Evolutionary conservation across 2,113 vertebrate genomes (phyloP).

Genomic region (Embiotoca jacksoni): DNA sequence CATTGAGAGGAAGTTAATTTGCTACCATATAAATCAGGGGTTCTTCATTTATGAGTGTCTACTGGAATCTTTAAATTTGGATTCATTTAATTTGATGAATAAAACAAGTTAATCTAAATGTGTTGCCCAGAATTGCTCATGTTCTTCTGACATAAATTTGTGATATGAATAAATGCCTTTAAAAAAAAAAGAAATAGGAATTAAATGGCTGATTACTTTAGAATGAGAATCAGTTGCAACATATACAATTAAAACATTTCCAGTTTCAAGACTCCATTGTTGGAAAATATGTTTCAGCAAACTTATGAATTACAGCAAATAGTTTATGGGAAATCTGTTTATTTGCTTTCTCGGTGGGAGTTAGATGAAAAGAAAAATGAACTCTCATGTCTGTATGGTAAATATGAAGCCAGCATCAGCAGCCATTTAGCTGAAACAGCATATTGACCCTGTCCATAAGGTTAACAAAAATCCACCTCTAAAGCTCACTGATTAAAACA

Average conservation of each 20-base stretch:
- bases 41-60: not conserved
- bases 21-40: too few relatives aligned
- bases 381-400: not conserved
- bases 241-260: too few relatives aligned
- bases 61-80: not conserved
- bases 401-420: not conserved
- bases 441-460: not conserved
- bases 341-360: not conserved
- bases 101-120: slow-evolving; percentile 6
- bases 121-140: not conserved
- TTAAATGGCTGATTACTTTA: not conserved
- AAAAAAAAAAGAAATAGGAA: not conserved
- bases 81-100: not conserved
- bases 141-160: not conserved
- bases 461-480: not conserved
- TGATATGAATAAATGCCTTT: not conserved
- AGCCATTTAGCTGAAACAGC: not conserved
- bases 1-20: too few relatives aligned
- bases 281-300: too few relatives aligned
- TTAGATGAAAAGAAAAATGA: not conserved
- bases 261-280: too few relatives aligned
- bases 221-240: not conserved
- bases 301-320: too few relatives aligned
- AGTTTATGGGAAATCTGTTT: not conserved
- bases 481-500: not conserved